phyloP scores from a whole-genome alignment of 2,797 vertebrate genomes.

The Hyperoplus immaculatus region DNA sequence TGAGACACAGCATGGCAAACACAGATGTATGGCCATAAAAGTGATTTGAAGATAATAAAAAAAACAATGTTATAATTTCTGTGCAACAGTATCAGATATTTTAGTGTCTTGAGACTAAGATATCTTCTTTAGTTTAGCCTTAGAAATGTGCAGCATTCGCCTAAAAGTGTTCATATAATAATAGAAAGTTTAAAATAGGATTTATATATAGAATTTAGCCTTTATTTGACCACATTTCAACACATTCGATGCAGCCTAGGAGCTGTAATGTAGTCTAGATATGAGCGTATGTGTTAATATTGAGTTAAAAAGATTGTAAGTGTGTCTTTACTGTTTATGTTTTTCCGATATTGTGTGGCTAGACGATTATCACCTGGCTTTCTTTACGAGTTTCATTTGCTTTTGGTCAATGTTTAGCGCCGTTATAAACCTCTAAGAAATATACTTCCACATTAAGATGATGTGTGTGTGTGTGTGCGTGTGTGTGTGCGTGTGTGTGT shows the following conservation, averaged over 20 bases:
- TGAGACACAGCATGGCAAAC: background rate
- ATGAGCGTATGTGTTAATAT: constrained; percentile 31
- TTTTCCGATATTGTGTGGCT: constrained; percentile 48
- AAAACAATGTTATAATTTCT: background rate
- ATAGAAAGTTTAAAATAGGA: background rate
- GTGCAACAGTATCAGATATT: background rate
- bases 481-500: too few relatives aligned
- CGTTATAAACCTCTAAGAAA: constrained; percentile 59
- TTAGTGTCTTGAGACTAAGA: background rate
- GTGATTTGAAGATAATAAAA: background rate
- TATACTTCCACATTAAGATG: constrained; percentile 72
- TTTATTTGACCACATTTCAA: constrained; percentile 3
- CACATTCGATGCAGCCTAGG: background rate
- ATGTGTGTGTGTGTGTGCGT: constrained; percentile 45
- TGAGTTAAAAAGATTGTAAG: background rate
- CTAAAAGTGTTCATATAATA: background rate
- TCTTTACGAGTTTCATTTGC: constrained; percentile 70
- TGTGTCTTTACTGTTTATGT: constrained; percentile 8
- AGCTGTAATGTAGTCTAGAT: background rate
- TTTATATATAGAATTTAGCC: background rate
- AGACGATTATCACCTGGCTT: constrained; percentile 59
- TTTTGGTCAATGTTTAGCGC: constrained; percentile 54
- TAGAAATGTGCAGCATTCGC: background rate
- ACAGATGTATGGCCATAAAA: too few relatives aligned
- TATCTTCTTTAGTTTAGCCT: background rate